phyloP scores from a whole-genome alignment of 2,113 vertebrate genomes.

The Chelonoidis abingdonii region DNA sequence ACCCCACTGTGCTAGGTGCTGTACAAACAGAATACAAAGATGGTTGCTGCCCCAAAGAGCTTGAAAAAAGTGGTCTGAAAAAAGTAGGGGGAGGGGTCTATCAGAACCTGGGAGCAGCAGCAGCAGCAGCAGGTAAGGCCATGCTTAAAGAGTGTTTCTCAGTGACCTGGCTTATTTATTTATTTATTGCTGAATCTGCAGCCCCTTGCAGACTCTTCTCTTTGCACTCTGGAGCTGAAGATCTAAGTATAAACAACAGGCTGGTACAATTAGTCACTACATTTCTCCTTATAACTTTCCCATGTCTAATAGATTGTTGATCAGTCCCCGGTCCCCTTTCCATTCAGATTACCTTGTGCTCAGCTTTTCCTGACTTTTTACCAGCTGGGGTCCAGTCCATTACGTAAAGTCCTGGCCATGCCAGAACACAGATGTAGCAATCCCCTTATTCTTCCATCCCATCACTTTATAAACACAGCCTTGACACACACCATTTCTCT shows the following conservation, averaged over 20 bases:
- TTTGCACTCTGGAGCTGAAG: too few relatives aligned
- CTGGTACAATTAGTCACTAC: background rate
- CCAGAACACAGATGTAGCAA: fast-evolving
- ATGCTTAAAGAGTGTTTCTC: background rate
- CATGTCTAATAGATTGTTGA: too few relatives aligned
- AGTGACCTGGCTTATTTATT: background rate
- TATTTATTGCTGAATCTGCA: too few relatives aligned
- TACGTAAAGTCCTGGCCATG: fast-evolving
- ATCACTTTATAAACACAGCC: fast-evolving
- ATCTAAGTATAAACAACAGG: background rate
- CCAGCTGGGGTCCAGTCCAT: background rate
- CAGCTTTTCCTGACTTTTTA: background rate
- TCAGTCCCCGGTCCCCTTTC: background rate
- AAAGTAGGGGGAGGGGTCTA: too few relatives aligned
- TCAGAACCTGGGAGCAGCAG: background rate
- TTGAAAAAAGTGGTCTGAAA: background rate
- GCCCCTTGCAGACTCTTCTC: too few relatives aligned
- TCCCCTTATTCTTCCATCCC: background rate
- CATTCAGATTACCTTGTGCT: background rate
- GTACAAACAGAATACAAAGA: background rate
- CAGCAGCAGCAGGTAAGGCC: background rate
- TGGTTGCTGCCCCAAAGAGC: background rate
- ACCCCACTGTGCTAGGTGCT: background rate
- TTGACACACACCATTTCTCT: background rate
- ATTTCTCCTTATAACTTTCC: background rate